These are phyloP conservation scores for Incurvaria masculella DNA, from an alignment of 2,888 invertebrate species.

Conservation along the genomic window DNA sequence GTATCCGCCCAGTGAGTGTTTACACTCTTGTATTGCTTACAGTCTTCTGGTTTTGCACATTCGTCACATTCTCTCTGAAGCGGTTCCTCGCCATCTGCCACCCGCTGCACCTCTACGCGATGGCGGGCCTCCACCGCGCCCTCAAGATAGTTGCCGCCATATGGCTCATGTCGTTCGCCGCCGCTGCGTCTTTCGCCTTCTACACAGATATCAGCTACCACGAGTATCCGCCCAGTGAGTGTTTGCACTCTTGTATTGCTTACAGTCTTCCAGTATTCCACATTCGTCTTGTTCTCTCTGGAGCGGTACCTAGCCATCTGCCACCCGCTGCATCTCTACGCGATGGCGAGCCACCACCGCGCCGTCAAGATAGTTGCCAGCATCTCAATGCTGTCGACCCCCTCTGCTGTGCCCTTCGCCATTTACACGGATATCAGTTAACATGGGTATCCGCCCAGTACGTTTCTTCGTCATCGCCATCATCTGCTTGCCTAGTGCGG, in stretches of 20 bases:
- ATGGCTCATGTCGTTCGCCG: conserved; percentile 73
- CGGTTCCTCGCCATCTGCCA: conserved; percentile 90
- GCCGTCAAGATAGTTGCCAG: conserved; percentile 74
- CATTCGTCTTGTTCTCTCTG: conserved; percentile 88
- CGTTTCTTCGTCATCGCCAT: conserved; percentile 14
- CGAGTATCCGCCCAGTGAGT: conserved; percentile 65
- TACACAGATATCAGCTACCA: conserved; percentile 73
- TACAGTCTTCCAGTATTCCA: no score
- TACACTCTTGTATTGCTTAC: no score
- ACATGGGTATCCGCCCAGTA: conserved; percentile 68
- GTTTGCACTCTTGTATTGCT: no score
- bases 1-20: conserved; percentile 66
- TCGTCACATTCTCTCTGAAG: conserved; percentile 89
- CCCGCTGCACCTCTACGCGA: conserved; percentile 76
- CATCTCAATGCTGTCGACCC: conserved; percentile 73
- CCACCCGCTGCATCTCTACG: conserved; percentile 78
- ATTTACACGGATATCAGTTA: conserved; percentile 72
- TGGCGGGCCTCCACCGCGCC: conserved; percentile 81
- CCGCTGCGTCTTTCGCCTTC: conserved; percentile 74
- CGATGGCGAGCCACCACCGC: conserved; percentile 79
- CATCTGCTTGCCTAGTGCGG: no score
- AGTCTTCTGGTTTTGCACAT: no score
- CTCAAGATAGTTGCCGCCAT: conserved; percentile 71
- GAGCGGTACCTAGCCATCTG: conserved; percentile 91
- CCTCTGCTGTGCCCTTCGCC: conserved; percentile 76